Percentiles rank a stretch among this genome's conserved stretches.
Conservation (phyloP, 1,140 invertebrate species). For the Drosophila sechellia region DNA sequence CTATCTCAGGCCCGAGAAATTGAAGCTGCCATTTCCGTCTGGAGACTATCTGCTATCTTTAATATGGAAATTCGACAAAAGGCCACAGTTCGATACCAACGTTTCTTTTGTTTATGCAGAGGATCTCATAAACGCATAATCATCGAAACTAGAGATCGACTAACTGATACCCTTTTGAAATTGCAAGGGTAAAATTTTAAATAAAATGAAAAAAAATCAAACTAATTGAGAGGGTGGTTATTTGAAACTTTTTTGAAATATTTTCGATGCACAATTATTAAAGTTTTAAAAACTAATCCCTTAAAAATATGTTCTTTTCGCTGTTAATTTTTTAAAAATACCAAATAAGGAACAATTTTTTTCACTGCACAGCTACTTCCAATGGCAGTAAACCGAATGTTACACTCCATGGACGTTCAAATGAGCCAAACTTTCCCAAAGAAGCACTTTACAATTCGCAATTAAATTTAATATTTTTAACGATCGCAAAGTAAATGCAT, state of each 20-base stretch:
- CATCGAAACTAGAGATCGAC: too few relatives aligned
- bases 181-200: too few relatives aligned
- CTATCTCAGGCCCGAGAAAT: too few relatives aligned
- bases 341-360: background rate
- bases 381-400: conserved; percentile 41
- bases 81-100: conserved; percentile 16
- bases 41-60: background rate
- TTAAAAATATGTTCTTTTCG: too few relatives aligned
- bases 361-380: conserved; percentile 10
- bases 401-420: conserved; percentile 48
- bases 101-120: conserved; percentile 8
- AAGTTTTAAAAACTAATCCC: too few relatives aligned
- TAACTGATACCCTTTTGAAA: too few relatives aligned
- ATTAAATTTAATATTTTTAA: conserved; percentile 56
- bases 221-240: too few relatives aligned
- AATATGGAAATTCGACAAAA: conserved; percentile 7
- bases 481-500: conserved; percentile 35
- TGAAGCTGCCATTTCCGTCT: too few relatives aligned
- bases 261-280: too few relatives aligned
- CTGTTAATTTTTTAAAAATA: too few relatives aligned
- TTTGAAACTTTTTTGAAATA: too few relatives aligned
- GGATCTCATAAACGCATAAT: background rate
- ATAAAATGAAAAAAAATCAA: too few relatives aligned
- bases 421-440: conserved; percentile 43
- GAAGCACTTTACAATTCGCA: conserved; percentile 35